Conservation (phyloP, 2,888 invertebrate genomes). For the Antheraea assamensis region DNA sequence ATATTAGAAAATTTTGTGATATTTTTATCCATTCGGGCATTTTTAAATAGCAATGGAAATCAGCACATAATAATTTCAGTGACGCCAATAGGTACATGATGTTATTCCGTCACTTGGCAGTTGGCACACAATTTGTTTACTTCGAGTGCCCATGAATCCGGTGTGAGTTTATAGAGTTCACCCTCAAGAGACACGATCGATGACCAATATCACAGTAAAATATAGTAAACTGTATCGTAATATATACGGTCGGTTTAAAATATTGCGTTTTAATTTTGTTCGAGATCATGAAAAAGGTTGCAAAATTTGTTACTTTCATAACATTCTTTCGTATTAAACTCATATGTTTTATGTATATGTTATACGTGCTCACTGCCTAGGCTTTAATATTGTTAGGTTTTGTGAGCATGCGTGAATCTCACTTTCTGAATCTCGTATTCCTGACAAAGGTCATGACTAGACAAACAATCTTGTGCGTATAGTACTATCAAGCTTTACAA, state of each 20-base stretch:
- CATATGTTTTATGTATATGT: background rate
- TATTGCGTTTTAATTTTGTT: background rate
- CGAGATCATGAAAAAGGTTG: background rate
- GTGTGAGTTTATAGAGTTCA: constrained; percentile 58
- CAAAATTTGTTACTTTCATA: constrained; percentile 3
- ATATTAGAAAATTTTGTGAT: background rate
- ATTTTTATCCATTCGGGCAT: background rate
- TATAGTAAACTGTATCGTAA: background rate
- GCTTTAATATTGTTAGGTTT: constrained; percentile 14
- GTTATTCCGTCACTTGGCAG: constrained; percentile 54
- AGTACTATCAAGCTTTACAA: background rate
- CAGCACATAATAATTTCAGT: constrained; percentile 32
- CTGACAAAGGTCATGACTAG: background rate
- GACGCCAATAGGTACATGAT: constrained; percentile 49
- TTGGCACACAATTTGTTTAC: constrained; percentile 65
- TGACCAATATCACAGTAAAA: constrained; percentile 24
- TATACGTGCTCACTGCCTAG: background rate
- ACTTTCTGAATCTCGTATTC: constrained; percentile 10
- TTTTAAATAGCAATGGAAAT: constrained; percentile 28
- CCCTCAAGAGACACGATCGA: constrained; percentile 47
- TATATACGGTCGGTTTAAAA: background rate
- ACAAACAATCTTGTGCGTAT: background rate
- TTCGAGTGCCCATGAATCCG: constrained; percentile 60
- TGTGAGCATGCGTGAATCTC: constrained; percentile 18
- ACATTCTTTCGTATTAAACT: constrained; percentile 3